Conservation (phyloP, 2,113 vertebrate species). For the Pelvicachromis taeniatus region DNA sequence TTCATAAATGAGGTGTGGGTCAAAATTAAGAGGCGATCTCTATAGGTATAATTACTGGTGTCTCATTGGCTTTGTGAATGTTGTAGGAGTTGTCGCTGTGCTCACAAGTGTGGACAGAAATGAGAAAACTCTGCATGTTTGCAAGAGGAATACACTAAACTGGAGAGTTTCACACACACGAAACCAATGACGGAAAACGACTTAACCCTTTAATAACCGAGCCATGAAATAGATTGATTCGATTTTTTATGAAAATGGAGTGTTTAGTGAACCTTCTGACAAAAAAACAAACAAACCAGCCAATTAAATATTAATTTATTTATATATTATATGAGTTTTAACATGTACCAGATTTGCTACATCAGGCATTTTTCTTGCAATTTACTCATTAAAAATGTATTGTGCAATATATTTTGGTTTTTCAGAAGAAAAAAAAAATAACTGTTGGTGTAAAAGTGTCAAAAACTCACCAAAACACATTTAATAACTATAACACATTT, state of each 20-base stretch:
- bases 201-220: not conserved
- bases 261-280: not conserved
- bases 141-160: not conserved
- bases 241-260: not conserved
- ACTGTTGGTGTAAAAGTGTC: not conserved
- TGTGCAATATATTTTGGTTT: not conserved
- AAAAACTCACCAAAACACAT: not conserved
- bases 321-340: not conserved
- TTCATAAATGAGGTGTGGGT: not conserved
- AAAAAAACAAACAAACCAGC: not conserved
- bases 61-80: not conserved
- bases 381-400: not conserved
- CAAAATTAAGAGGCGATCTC: not conserved
- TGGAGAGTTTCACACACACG: not conserved
- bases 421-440: not conserved
- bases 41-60: not conserved
- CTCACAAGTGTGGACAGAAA: not conserved
- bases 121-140: accelerated
- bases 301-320: not conserved
- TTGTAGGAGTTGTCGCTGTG: not conserved
- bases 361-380: not conserved
- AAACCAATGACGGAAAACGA: not conserved
- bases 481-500: not conserved
- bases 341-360: not conserved
- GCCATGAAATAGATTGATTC: not conserved